Conservation (phyloP, 2,113 vertebrate genomes). For the Typhlomys cinereus region DNA sequence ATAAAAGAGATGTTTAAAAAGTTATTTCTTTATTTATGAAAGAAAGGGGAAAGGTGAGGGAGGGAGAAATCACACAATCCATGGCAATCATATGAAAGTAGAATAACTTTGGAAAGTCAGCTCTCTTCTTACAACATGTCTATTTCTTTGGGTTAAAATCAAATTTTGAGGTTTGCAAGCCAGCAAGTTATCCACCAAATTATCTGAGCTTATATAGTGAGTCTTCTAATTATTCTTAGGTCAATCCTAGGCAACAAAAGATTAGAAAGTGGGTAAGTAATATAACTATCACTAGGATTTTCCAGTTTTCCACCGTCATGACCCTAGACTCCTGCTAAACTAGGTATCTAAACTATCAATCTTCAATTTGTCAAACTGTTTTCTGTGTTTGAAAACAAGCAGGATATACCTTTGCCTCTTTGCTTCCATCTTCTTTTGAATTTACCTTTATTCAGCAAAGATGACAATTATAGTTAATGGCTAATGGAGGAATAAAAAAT, state of each 20-base stretch:
- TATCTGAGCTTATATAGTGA: too few relatives aligned
- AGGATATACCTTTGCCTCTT: background rate
- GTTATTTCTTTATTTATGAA: too few relatives aligned
- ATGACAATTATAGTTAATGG: background rate
- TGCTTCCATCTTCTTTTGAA: background rate
- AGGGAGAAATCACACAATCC: too few relatives aligned
- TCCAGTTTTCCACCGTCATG: background rate
- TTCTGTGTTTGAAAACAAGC: background rate
- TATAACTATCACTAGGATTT: background rate
- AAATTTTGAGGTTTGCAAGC: too few relatives aligned
- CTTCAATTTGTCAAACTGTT: background rate
- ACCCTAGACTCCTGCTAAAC: background rate
- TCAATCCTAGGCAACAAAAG: background rate
- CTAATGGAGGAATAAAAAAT: background rate
- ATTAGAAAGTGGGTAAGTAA: background rate
- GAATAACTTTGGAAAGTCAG: too few relatives aligned
- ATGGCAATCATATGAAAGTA: too few relatives aligned
- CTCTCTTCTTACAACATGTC: too few relatives aligned
- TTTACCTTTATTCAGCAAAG: background rate
- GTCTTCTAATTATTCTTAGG: background rate
- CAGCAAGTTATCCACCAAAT: too few relatives aligned
- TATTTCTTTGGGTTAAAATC: too few relatives aligned
- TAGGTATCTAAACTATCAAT: background rate
- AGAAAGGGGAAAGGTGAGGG: too few relatives aligned
- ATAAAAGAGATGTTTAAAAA: too few relatives aligned